phyloP scores from a whole-genome alignment of 2,797 vertebrate genomes.

The Sebastolobus altivelis region DNA sequence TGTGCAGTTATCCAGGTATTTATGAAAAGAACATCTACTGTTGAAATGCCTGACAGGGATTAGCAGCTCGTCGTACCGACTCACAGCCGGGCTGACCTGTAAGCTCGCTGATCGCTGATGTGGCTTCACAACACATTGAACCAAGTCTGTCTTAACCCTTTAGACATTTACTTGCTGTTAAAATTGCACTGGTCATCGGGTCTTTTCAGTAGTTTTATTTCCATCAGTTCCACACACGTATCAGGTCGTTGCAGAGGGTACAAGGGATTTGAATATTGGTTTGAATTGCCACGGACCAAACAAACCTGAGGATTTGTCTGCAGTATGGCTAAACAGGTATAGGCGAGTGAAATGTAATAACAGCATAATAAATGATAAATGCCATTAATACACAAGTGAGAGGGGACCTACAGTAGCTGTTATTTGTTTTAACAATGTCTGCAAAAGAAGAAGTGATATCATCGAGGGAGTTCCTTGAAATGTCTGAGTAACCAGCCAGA shows the following conservation, averaged over 20 bases:
- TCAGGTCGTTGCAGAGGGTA: background rate
- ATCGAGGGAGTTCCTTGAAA: background rate
- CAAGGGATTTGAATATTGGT: constrained; percentile 2
- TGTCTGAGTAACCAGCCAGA: background rate
- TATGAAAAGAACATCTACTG: background rate
- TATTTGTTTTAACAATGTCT: background rate
- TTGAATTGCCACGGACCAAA: background rate
- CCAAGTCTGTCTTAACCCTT: background rate
- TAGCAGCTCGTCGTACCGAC: constrained; percentile 23
- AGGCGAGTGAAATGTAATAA: background rate
- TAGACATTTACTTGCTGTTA: background rate
- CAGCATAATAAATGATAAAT: background rate
- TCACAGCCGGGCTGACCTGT: constrained; percentile 26
- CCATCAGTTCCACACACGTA: background rate
- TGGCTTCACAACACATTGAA: constrained; percentile 13
- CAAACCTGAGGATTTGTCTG: background rate
- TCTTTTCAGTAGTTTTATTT: background rate
- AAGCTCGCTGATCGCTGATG: constrained; percentile 16
- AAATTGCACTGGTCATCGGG: background rate
- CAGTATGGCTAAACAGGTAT: background rate
- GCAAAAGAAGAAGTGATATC: background rate
- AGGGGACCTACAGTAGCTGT: background rate
- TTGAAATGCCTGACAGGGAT: constrained; percentile 30
- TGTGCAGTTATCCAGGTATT: constrained; percentile 14
- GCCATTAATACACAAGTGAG: background rate